Conservation (phyloP, 1,140 invertebrate species). For the Drosophila ogumai region DNA sequence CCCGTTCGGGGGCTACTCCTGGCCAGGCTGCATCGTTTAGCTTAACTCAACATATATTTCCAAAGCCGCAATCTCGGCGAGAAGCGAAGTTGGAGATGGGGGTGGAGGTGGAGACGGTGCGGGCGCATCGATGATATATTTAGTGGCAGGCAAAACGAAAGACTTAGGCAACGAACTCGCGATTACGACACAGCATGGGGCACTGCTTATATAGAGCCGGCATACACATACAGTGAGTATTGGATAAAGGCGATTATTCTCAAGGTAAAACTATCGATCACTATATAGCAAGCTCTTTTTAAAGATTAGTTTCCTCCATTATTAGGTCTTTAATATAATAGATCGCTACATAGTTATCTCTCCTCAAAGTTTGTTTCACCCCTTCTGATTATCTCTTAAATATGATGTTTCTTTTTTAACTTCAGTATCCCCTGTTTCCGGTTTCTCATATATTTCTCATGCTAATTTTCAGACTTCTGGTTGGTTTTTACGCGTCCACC, state of each 20-base stretch:
- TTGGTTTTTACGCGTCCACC: background rate
- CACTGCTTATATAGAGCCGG: slow-evolving; percentile 52
- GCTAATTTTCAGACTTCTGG: background rate
- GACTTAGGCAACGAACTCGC: slow-evolving; percentile 83
- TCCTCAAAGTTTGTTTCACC: background rate
- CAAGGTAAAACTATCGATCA: background rate
- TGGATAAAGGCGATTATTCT: background rate
- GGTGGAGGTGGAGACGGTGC: slow-evolving; percentile 15
- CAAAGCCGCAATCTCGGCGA: slow-evolving; percentile 58
- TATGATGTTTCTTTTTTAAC: background rate
- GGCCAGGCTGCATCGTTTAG: slow-evolving; percentile 71
- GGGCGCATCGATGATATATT: slow-evolving; percentile 81
- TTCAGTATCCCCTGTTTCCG: background rate
- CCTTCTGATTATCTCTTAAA: background rate
- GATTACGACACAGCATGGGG: slow-evolving; percentile 81
- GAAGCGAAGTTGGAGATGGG: background rate
- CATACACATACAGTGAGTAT: slow-evolving; percentile 35
- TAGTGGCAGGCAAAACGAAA: slow-evolving; percentile 82
- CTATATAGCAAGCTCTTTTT: background rate
- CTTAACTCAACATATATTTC: slow-evolving; percentile 83
- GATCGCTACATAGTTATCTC: too few relatives aligned
- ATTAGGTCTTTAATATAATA: background rate
- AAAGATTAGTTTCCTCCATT: background rate
- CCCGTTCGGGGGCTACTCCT: slow-evolving; percentile 19
- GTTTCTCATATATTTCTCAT: background rate